A percentile compares a stretch with the other conserved stretches of the same genome.
Conservation (phyloP, 2,888 invertebrate genomes). For the Eupeodes latifasciatus region DNA sequence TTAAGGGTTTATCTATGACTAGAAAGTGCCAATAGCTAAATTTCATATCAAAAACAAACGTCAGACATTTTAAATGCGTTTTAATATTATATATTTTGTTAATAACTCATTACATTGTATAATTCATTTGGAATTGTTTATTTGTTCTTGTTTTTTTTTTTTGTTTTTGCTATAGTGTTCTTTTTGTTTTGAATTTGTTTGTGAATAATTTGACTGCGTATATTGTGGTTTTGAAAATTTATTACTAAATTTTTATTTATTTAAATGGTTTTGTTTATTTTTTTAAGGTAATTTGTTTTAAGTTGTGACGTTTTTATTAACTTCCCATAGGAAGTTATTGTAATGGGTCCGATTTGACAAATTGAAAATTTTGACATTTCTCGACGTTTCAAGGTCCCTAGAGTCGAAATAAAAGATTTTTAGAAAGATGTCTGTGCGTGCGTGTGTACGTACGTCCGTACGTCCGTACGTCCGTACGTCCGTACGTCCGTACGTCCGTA, state of each 20-base stretch:
- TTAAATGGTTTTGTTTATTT: constrained; percentile 6
- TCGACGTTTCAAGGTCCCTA: too few species aligned
- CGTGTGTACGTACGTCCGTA: too few species aligned
- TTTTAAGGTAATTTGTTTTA: not conserved
- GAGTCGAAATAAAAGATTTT: too few species aligned
- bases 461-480: too few species aligned
- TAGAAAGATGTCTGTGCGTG: too few species aligned
- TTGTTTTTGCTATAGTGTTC: too few species aligned
- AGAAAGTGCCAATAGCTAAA: too few species aligned
- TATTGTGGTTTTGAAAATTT: constrained; percentile 13
- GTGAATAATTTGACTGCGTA: constrained; percentile 4
- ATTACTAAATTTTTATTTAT: constrained; percentile 5
- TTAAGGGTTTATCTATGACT: not conserved
- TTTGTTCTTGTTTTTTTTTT: not conserved
- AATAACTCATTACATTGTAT: constrained; percentile 2
- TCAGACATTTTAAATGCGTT: constrained; percentile 57
- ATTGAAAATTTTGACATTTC: too few species aligned
- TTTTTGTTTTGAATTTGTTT: not conserved
- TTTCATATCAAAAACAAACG: constrained; percentile 21
- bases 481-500: too few species aligned
- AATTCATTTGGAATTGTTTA: not conserved
- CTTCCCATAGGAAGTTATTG: too few species aligned
- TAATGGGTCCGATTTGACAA: too few species aligned
- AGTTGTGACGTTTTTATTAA: not conserved
- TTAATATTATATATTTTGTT: constrained; percentile 8